Evolutionary conservation across 2,888 invertebrate genomes (phyloP).

Genomic region (Loripinus fragilis): DNA sequence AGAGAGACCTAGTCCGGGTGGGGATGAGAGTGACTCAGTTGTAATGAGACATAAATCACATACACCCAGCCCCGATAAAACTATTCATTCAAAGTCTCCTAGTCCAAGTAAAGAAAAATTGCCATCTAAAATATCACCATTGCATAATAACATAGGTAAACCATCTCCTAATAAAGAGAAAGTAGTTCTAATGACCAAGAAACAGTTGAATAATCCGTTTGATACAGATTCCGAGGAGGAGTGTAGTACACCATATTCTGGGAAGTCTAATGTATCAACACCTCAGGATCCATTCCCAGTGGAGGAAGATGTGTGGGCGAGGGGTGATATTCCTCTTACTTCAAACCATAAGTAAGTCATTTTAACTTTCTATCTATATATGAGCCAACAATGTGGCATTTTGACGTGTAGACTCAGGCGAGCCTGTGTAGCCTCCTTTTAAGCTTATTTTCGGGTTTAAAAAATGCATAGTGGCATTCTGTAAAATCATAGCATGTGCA

Average conservation of each 20-base stretch:
- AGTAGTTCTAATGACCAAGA: conserved; percentile 90
- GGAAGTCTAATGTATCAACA: conserved; percentile 23
- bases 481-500: too few relatives aligned
- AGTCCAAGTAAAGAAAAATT: conserved; percentile 19
- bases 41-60: conserved; percentile 12
- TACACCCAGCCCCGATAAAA: conserved; percentile 3
- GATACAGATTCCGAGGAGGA: conserved; percentile 94
- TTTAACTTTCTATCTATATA: neutral
- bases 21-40: conserved; percentile 15
- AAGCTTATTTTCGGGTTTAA: too few relatives aligned
- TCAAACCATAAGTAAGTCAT: neutral
- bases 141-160: conserved; percentile 2
- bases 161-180: conserved; percentile 24
- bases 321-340: neutral
- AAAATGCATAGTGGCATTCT: too few relatives aligned
- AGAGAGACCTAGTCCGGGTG: neutral
- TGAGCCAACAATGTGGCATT: too few relatives aligned
- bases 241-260: conserved; percentile 23
- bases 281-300: conserved; percentile 23
- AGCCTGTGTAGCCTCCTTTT: too few relatives aligned
- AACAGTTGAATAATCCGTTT: conserved; percentile 94
- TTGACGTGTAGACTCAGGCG: too few relatives aligned
- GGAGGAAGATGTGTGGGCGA: conserved; percentile 6
- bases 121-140: conserved; percentile 33
- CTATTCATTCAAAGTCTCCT: conserved; percentile 14